Evolutionary conservation across 2,888 invertebrate genomes (phyloP), one percentile per base, ranked within the genome.

Genomic region (Andrena marginata): DNA sequence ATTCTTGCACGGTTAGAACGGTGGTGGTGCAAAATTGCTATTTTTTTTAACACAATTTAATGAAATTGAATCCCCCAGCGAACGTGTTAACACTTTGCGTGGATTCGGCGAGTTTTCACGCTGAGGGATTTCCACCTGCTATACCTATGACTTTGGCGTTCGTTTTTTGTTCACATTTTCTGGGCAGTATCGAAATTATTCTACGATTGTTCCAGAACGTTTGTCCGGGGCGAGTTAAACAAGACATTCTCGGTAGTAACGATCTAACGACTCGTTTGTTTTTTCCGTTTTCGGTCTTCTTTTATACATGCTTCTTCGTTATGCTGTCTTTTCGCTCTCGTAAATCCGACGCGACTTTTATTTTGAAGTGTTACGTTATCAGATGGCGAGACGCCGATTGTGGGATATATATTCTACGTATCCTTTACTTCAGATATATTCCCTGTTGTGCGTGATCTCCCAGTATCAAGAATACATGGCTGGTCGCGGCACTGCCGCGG

Each of bases 381-480:
- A 23, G 33, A 35, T 23, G 48, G 20, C 48, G 26, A 69, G 48
- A 3, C 48, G 29, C 7, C 23, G 29, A 8, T 59, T 33, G 33
- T 4, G 49, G 42, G 35, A n/a, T 76, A 42, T 51, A 42, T 42
- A 62, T 70, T n/a, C 51, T 33, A 69, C 23, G 26, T 68, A 49
- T 70, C 62, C 54, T 81, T 70, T 75, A 72, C 77, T 76, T 64
- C 82, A 84, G 82, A 95, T 97, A 51, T 98, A 98, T 94, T 96
- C 97, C 84, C 95, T 97, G 93, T 95, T 98, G 77, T 98, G 98
- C 94, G 98, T 98, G 77, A 96, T 97, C 91, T 98, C 98, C 4
- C 98, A 98, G 94, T 97, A 97, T 92, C 98, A 98, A 94, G 97
- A 97, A 91, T 97, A 97, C 91, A 94, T 95, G 80, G 96, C 95